These are phyloP conservation scores for Sminthurides aquaticus DNA, from an alignment of 2,888 invertebrate species.

Conservation along the genomic window DNA sequence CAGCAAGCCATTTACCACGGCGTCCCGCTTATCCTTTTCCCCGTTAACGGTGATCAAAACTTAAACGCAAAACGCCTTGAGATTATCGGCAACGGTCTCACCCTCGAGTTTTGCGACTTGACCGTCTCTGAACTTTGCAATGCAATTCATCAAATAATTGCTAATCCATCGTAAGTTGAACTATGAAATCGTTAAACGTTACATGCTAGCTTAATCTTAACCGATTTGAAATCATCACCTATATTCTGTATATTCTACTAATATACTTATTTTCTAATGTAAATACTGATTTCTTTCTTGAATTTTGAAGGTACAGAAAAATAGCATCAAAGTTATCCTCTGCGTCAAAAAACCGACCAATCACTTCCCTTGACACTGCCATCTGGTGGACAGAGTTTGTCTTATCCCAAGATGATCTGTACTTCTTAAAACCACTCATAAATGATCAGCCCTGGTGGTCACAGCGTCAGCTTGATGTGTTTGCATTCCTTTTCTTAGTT, in stretches of 20 bases:
- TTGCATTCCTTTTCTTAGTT: too few species aligned
- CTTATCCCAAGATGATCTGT: slow-evolving; percentile 1
- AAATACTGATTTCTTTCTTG: too few species aligned
- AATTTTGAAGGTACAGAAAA: too few species aligned
- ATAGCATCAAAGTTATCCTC: neutral
- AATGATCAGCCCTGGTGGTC: neutral
- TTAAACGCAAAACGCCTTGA: slow-evolving; percentile 13
- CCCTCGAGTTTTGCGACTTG: slow-evolving; percentile 12
- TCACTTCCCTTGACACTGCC: slow-evolving; percentile 2
- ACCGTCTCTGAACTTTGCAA: neutral
- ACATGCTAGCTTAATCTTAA: too few species aligned
- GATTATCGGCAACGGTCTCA: slow-evolving; percentile 11
- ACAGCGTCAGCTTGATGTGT: slow-evolving; percentile 1
- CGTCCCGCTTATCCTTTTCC: slow-evolving; percentile 17
- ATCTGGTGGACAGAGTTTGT: slow-evolving; percentile 13
- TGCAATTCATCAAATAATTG: neutral
- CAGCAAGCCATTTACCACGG: slow-evolving; percentile 16
- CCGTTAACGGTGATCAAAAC: slow-evolving; percentile 21
- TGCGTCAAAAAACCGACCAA: neutral
- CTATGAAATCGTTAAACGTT: too few species aligned
- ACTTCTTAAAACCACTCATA: neutral
- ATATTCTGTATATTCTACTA: too few species aligned
- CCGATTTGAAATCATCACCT: too few species aligned
- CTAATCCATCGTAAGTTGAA: neutral
- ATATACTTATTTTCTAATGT: too few species aligned